A percentile compares a stretch with the other conserved stretches of the same genome.
Evolutionary conservation across 2,113 vertebrate species (phyloP).

Genomic region (Phocoena phocoena): DNA sequence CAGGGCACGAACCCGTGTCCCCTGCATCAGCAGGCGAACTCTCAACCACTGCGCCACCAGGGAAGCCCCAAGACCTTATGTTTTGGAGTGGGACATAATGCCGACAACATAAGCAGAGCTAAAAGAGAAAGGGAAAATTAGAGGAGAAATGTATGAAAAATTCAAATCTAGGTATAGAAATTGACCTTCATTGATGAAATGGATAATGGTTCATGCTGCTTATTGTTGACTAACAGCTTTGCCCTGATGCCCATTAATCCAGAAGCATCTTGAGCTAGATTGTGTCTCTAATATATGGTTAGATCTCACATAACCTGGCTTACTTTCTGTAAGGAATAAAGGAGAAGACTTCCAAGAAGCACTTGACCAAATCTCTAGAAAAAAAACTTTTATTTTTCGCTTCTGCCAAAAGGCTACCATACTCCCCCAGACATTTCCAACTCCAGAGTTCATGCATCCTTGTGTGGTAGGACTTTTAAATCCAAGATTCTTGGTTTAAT

Average conservation of each 20-base stretch:
- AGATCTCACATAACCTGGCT: not conserved
- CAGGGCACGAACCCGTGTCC: no score
- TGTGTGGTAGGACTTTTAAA: not conserved
- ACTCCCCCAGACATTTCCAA: not conserved
- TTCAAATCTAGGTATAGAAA: not conserved
- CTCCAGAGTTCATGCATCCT: not conserved
- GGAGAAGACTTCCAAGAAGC: not conserved
- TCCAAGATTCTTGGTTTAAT: not conserved
- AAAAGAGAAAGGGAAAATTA: not conserved
- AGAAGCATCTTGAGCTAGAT: not conserved
- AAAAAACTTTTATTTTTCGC: not conserved
- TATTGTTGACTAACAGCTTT: not conserved
- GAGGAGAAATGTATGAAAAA: not conserved
- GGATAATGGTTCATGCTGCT: not conserved
- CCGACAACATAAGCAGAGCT: not conserved
- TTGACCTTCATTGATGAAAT: not conserved
- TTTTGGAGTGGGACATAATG: not conserved
- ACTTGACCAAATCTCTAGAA: not conserved
- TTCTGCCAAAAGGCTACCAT: not conserved
- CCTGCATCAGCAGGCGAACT: no score
- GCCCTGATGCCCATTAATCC: not conserved
- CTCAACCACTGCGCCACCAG: no score
- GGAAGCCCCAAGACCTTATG: not conserved
- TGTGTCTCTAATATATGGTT: not conserved
- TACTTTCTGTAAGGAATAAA: not conserved